Evolutionary conservation across 2,888 invertebrate species (phyloP).

Genomic region (Pandemis heparana): DNA sequence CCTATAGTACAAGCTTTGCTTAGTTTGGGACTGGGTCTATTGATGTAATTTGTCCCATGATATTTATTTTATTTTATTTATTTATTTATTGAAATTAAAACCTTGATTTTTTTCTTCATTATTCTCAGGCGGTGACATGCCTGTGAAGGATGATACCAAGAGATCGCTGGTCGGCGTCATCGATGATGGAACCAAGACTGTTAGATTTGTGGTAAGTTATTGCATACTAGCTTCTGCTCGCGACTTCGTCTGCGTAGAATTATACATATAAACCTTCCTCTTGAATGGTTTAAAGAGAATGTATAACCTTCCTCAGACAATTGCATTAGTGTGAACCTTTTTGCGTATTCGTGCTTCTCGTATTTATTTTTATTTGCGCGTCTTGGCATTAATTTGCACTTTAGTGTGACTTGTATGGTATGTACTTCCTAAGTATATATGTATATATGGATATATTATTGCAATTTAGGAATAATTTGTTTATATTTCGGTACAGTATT

Average conservation of each 20-base stretch:
- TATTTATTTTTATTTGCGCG: conserved; percentile 4
- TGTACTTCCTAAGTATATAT: no score
- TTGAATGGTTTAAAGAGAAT: no score
- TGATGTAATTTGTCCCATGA: no score
- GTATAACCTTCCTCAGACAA: neutral
- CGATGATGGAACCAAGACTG: conserved; percentile 98
- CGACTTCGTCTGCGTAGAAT: no score
- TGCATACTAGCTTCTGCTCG: neutral
- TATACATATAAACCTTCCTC: no score
- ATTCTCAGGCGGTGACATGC: conserved; percentile 71
- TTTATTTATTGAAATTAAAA: neutral
- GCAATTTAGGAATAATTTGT: no score
- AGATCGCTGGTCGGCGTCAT: conserved; percentile 93
- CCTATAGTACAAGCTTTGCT: no score
- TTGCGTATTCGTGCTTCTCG: neutral
- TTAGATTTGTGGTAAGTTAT: conserved; percentile 91
- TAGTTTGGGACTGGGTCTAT: no score
- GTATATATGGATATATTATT: no score
- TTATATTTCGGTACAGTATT: no score
- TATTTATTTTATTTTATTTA: no score
- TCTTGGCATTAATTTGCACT: conserved; percentile 20
- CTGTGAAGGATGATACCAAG: conserved; percentile 71
- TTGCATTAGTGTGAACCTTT: neutral
- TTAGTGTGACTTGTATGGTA: neutral
- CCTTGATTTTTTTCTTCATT: conserved; percentile 31